Base-by-base conservation (phyloP, 1,140 invertebrate genomes). In the Drosophila burlai region DNA sequence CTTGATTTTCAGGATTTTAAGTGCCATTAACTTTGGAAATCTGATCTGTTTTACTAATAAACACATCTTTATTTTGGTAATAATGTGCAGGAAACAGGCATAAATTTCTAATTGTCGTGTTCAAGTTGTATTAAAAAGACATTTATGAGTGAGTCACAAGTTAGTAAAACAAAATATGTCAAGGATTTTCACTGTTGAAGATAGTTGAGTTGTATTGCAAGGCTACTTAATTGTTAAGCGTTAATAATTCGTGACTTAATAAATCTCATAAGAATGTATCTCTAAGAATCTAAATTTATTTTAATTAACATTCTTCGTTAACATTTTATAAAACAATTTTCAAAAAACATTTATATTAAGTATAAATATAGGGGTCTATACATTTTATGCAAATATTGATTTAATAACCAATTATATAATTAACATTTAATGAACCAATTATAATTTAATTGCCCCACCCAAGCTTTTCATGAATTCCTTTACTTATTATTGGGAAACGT, bases 51-150 rank as follows among this genome's bases (percentile, higher is more conserved):
- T 38, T 16, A 24, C 15, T 1, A 10, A 38, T 38, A 38, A 55
- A 38, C 34, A 55, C 34, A 24, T 38, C 13, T 55, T 24, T 55
- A 36, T 54, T 36, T 55, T 24, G 50, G 50, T 54, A 54, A 54
- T 54, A 54, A 36, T 21, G 50, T 36, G 18, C 6, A 18, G 10
- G 11, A 26, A 52, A 52, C 3, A 18, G n/a, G 8, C 16, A 36
- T 54, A 7, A 18, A 21, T 54, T 9, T 36, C 0, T 15, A 36
- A 36, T 4, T 36, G 34, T 54, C 3, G 3, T 36, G 18, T 36
- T 21, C 8, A 24, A 38, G 18, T 38, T 55, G 52, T 38, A 24
- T 10, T 10, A 16, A 10, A 10, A 6, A 9, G 3, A 10, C 18
- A 38, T 55, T 55, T 24, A 36, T 24, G 16, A 21, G 21, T 55